Evolutionary conservation across 2,113 vertebrate species (phyloP).

Genomic region (Marmota flaviventris): DNA sequence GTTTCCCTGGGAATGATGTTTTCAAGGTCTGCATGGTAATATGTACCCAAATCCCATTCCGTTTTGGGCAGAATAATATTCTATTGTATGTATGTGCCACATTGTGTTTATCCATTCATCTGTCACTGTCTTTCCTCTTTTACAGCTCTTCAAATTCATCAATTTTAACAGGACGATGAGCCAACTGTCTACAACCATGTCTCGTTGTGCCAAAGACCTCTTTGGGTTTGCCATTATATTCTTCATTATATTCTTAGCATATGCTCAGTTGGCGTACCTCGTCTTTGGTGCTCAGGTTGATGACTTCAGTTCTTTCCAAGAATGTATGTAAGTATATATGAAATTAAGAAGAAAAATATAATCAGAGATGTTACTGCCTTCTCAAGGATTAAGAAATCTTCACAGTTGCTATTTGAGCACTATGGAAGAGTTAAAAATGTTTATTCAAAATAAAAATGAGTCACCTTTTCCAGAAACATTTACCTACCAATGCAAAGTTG

Average conservation of each 20-base stretch:
- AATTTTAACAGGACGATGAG: conserved; percentile 98
- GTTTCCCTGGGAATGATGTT: background rate
- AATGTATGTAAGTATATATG: conserved; percentile 94
- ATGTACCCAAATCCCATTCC: background rate
- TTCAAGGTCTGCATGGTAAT: background rate
- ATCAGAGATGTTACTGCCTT: background rate
- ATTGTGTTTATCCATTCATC: background rate
- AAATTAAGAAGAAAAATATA: background rate
- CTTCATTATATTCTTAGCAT: conserved; percentile 98
- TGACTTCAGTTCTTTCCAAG: conserved; percentile 98
- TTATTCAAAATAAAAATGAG: conserved; percentile 6
- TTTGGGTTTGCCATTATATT: conserved; percentile 99
- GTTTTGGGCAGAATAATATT: background rate
- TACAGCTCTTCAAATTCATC: conserved; percentile 98
- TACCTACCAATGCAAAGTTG: background rate
- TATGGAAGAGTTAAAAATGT: background rate
- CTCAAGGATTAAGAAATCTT: background rate
- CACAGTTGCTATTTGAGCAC: background rate
- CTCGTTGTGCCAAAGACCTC: conserved; percentile 97
- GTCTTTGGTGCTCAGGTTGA: conserved; percentile 97
- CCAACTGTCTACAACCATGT: conserved; percentile 97
- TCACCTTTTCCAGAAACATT: conserved; percentile 39
- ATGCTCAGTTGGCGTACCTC: conserved; percentile 97
- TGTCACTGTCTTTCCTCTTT: conserved; percentile 28
- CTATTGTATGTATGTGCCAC: fast-evolving